These are phyloP conservation scores for Hapalemur alaotrensis DNA, from an alignment of 2,797 vertebrate species.

Conservation along the genomic window DNA sequence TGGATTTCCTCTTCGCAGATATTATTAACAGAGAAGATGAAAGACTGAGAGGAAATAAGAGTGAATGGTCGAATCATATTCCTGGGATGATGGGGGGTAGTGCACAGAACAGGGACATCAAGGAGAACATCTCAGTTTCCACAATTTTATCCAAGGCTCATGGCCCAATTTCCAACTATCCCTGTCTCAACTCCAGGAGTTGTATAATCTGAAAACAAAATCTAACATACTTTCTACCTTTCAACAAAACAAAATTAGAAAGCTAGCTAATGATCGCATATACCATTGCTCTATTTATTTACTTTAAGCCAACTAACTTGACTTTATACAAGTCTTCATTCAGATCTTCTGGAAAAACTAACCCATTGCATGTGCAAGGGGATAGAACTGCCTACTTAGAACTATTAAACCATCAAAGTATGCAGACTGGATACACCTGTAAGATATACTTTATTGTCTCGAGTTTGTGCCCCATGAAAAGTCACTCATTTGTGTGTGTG, in stretches of 20 bases:
- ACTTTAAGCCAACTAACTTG: background rate
- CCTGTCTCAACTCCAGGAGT: background rate
- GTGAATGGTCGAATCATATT: background rate
- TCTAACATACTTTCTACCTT: background rate
- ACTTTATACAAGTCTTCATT: background rate
- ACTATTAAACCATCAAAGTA: background rate
- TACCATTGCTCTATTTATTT: background rate
- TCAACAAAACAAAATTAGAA: conserved; percentile 36
- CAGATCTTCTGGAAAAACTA: background rate
- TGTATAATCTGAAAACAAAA: background rate
- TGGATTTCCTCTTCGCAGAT: background rate
- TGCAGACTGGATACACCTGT: background rate
- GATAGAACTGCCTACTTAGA: background rate
- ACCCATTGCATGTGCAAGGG: background rate
- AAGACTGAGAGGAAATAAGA: background rate
- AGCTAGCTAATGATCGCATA: background rate
- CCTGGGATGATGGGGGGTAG: background rate
- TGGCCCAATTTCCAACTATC: background rate
- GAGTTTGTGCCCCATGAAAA: background rate
- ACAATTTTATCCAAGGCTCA: background rate
- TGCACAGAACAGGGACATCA: background rate
- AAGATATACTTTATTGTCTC: background rate
- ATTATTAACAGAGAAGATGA: background rate
- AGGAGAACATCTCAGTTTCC: background rate
- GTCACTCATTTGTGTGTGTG: background rate